Base-by-base conservation (phyloP, 2,888 invertebrate genomes). In the Caenorhabditis becei region DNA sequence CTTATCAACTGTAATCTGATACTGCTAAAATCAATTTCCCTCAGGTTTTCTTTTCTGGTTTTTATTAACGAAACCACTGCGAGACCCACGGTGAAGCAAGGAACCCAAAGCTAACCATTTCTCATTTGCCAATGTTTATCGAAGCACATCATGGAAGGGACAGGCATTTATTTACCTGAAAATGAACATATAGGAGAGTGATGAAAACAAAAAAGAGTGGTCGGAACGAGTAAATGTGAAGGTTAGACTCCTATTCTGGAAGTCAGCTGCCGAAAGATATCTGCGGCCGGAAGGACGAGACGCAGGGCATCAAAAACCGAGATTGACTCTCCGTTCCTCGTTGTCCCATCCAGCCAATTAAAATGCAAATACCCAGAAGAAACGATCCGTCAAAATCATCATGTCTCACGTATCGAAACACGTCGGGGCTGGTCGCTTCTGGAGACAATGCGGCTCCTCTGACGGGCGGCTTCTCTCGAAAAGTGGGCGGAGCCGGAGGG, bases 91-190 rank as follows among this genome's bases (percentile, higher is more conserved):
- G n/a, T n/a, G n/a, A n/a, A n/a, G n/a, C 8, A 24, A 44, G 28
- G 24, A 16, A 23, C 37, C n/a, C n/a, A n/a, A n/a, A n/a, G n/a
- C 62, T 35, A 3, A 62, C 71, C 71, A n/a, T 54, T 62, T 62
- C 62, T 71, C 59, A 54, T 37, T 3, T 53, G 23, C 24, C 47
- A 51, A 5, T 5, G 37, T 35, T 5, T 14, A n/a, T 58, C 28
- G 24, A 18, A 66, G 26, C 51, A n/a, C 62, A 62, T 54, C 18
- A 18, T 14, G 1, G 41, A n/a, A 3, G 24, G 18, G n/a, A 54
- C 62, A 37, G 71, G 54, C 71, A 71, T 74, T 51, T 63, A 51
- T 51, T 65, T 74, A 74, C 66, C 66, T 74, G 44, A 28, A 71
- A 62, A 14, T 4, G 35, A 58, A 35, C 32, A 16, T 18, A 16